Evolutionary conservation across 2,888 invertebrate species (phyloP).

Genomic region (Danaus chrysippus): DNA sequence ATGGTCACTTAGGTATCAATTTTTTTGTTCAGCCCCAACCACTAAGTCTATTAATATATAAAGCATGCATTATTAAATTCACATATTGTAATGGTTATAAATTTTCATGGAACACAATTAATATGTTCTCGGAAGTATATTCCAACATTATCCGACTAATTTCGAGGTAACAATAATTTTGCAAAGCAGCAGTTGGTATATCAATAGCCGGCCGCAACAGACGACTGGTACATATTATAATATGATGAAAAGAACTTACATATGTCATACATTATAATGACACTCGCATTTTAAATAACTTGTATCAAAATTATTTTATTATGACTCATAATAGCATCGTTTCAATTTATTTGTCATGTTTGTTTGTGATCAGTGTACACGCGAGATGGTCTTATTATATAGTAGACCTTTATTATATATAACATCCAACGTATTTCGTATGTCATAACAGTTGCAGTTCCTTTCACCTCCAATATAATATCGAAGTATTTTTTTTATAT

Average conservation of each 20-base stretch:
- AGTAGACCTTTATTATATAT: conserved; percentile 59
- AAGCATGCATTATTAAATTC: no score
- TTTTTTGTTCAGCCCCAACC: no score
- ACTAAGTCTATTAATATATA: no score
- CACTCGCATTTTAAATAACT: not conserved
- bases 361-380: conserved; percentile 36
- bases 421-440: conserved; percentile 67
- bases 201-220: conserved; percentile 41
- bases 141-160: conserved; percentile 15
- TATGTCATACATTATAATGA: no score
- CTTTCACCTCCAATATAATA: conserved; percentile 71
- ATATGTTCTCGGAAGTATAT: conserved; percentile 6
- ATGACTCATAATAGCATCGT: conserved; percentile 32
- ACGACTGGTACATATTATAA: conserved; percentile 28
- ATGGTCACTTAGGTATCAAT: no score
- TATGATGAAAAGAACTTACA: no score
- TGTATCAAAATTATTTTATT: not conserved
- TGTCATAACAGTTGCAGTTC: conserved; percentile 75
- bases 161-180: conserved; percentile 37
- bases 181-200: conserved; percentile 42
- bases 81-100: not conserved
- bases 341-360: conserved; percentile 22
- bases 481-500: conserved; percentile 70
- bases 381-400: conserved; percentile 49
- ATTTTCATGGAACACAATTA: not conserved